Percentiles rank a stretch among this genome's conserved stretches.
phyloP scores from a whole-genome alignment of 2,113 vertebrate genomes.

The Microtus montanus region DNA sequence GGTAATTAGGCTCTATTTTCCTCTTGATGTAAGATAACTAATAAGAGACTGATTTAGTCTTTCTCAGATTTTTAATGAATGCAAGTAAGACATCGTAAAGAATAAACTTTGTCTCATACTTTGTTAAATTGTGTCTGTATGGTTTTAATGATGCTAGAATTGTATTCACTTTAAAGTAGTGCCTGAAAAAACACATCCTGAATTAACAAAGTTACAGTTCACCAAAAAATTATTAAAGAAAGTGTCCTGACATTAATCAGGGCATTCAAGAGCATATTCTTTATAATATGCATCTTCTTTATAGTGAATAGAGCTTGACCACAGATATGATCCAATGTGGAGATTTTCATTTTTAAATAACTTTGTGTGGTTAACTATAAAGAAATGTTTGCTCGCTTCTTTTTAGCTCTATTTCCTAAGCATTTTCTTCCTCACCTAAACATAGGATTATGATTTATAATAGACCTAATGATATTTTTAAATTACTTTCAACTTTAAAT shows the following conservation, averaged over 20 bases:
- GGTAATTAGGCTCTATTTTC: constrained; percentile 52
- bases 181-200: constrained; percentile 65
- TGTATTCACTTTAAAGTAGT: constrained; percentile 70
- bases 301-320: not conserved
- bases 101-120: constrained; percentile 68
- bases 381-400: not conserved
- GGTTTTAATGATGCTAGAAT: constrained; percentile 56
- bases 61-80: constrained; percentile 69
- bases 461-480: not conserved
- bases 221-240: not conserved
- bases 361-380: not conserved
- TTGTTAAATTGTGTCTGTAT: constrained; percentile 64
- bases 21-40: constrained; percentile 55
- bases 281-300: not conserved
- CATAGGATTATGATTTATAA: not conserved
- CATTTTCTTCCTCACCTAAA: not conserved
- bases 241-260: not conserved
- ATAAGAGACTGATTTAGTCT: constrained; percentile 52
- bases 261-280: not conserved
- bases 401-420: not conserved
- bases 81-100: constrained; percentile 55
- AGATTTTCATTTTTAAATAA: constrained; percentile 31
- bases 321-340: not conserved
- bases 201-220: constrained; percentile 72
- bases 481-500: constrained; percentile 18